Base-by-base conservation (phyloP, 2,113 vertebrate genomes). In the Haplochromis burtoni region DNA sequence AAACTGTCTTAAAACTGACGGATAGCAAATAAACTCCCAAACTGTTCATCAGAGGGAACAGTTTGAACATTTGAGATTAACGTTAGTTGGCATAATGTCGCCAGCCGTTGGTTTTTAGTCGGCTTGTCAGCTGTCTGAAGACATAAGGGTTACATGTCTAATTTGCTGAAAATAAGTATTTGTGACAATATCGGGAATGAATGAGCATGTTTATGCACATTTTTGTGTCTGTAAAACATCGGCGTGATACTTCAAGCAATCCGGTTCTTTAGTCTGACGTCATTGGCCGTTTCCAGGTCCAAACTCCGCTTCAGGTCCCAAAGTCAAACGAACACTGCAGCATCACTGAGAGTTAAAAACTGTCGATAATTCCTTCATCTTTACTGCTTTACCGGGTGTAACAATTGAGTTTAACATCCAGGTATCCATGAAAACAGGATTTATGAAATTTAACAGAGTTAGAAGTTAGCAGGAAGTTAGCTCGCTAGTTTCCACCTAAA, bases 401-500 rank as follows among this genome's bases (percentile, higher is more conserved):
- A 26, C 21, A 57, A 57, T 57, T 26, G 12, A 26, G 54, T 57
- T 57, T 57, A 57, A 57, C 21, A 57, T 57, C n/a, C 10, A 54
- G 53, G n/a, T 0, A 21, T 53, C 4, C 6, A 55, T 26, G 21
- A 55, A 26, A 55, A 55, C 54, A 5, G 21, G 4, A 26, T 26
- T 55, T 26, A 55, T 55, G 11, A 55, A 3, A 57, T 14, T 57
- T 26, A 57, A 57, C 12, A 2, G 54, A 26, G 24, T 57, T 26
- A 57, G 54, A 57, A 29, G 24, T 57, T 57, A 57, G 55, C 24
- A 57, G 7, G 55, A 0, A 57, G 24, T 57, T 57, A 57, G 55
- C 24, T 16, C 7, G 0, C 24, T 16, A 29, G 55, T 0, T 57
- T 26, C 53, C 2, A 55, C 0, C 12, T 57, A 57, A 55, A 55